phyloP scores from a whole-genome alignment of 2,888 invertebrate species.

The Cheiracanthium punctorium region DNA sequence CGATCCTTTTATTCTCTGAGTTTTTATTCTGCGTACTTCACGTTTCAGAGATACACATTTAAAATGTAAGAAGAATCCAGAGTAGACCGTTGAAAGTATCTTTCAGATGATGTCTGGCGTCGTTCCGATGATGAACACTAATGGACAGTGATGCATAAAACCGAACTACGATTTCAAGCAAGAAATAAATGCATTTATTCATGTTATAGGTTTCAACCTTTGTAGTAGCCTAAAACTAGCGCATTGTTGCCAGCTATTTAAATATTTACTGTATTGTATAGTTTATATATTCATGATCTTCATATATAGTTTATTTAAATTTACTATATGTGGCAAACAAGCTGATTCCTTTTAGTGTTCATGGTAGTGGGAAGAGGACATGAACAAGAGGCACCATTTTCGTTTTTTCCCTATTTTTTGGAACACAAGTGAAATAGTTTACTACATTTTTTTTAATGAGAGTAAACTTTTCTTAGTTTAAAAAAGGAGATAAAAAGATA shows the following conservation, averaged over 20 bases:
- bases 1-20: too few relatives aligned
- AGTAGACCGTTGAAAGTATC: too few relatives aligned
- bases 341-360: conserved; percentile 15
- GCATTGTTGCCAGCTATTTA: conserved; percentile 59
- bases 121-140: background rate
- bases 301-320: conserved; percentile 21
- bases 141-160: conserved; percentile 22
- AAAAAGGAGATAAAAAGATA: too few relatives aligned
- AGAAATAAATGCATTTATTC: conserved; percentile 56
- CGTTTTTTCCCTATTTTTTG: too few relatives aligned
- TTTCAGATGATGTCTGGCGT: background rate
- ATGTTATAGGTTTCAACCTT: conserved; percentile 53
- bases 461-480: too few relatives aligned
- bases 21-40: too few relatives aligned
- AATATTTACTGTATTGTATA: conserved; percentile 63
- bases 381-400: too few relatives aligned
- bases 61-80: too few relatives aligned
- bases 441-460: too few relatives aligned
- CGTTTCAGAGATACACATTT: too few relatives aligned
- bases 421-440: too few relatives aligned
- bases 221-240: conserved; percentile 47
- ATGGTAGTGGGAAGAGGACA: background rate
- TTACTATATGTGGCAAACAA: conserved; percentile 9
- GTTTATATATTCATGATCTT: conserved; percentile 47
- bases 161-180: conserved; percentile 38